Conservation (phyloP, 2,888 invertebrate species). For the Erpobdella octoculata region DNA sequence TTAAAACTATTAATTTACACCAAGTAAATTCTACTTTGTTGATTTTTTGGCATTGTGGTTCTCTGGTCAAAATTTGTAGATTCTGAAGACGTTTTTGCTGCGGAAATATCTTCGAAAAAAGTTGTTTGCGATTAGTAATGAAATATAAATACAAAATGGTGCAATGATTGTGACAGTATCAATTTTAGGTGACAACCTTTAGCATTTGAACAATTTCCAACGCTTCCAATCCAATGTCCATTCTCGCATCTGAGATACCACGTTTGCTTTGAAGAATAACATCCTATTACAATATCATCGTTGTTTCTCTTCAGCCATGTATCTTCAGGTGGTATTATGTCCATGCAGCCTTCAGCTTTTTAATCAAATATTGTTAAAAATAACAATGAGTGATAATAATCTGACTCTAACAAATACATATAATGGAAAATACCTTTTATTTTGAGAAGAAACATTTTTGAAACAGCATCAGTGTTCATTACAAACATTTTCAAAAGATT, state of each 20-base stretch:
- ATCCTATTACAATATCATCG: constrained; percentile 29
- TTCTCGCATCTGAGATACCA: constrained; percentile 32
- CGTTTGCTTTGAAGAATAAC: constrained; percentile 25
- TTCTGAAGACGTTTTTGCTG: no score
- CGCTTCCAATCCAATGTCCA: constrained; percentile 31
- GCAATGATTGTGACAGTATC: not conserved
- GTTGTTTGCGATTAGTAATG: no score
- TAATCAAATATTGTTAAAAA: not conserved
- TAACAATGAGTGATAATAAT: not conserved
- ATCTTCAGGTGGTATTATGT: constrained; percentile 22
- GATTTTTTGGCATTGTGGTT: not conserved
- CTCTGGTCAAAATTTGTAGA: no score
- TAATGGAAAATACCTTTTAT: not conserved
- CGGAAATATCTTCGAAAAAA: no score
- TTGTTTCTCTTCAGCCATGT: constrained; percentile 22
- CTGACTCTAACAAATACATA: not conserved
- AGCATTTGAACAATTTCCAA: constrained; percentile 31
- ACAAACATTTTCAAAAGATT: not conserved
- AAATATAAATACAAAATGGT: no score
- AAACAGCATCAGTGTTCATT: not conserved
- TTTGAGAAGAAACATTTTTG: not conserved
- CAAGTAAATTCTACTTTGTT: not conserved
- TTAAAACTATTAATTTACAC: not conserved
- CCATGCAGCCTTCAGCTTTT: constrained; percentile 14
- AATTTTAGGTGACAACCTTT: no score